Evolutionary conservation across 2,113 vertebrate genomes (phyloP), one percentile per base, ranked within the genome.

Genomic region (Cavia aperea): DNA sequence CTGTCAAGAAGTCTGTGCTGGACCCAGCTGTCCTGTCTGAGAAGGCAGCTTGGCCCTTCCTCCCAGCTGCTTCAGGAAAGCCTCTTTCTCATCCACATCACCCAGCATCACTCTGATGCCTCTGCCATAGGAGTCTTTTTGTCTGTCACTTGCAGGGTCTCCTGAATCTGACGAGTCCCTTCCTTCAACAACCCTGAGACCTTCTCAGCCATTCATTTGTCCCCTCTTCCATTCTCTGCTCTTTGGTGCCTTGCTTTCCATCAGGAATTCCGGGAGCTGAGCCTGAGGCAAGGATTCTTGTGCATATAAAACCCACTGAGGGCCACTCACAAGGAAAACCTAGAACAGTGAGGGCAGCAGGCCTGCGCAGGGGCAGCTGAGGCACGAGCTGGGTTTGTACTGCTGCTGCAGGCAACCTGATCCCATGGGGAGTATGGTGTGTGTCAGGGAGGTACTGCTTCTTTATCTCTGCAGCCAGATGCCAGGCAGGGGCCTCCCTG

Each of bases 1-100:
- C 29, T 2, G 3, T 0, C 4, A 2, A 60, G 33, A 29, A 15
- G 1, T 24, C 39, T 16, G 33, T 4, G 0, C 2, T 23, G 1
- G 3, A 39, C 19, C 49, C n/a, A 1, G 8, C 1, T 2, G 58
- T 1, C 49, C 0, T 26, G 16, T 16, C 56, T 29, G 2, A 14
- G 63, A 26, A 77, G 51, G 65, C 15, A 5, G 2, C 0, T 24
- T 11, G 60, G 23, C 23, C 0, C 15, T 14, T 33, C 68, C 31
- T 14, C 5, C 1, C 7, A 43, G 51, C 5, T 11, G 43, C 24
- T 23, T 62, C 5, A 3, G 13, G 60, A 10, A 51, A 18, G 43
- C 51, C 15, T 31, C 56, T 56, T 33, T 60, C 0, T 4, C 8
- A 10, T 9, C 2, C 78, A 65, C 15, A 56, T 56, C 56, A 56